Conservation (phyloP, 2,888 invertebrate species). For the Drymonia ruficornis region DNA sequence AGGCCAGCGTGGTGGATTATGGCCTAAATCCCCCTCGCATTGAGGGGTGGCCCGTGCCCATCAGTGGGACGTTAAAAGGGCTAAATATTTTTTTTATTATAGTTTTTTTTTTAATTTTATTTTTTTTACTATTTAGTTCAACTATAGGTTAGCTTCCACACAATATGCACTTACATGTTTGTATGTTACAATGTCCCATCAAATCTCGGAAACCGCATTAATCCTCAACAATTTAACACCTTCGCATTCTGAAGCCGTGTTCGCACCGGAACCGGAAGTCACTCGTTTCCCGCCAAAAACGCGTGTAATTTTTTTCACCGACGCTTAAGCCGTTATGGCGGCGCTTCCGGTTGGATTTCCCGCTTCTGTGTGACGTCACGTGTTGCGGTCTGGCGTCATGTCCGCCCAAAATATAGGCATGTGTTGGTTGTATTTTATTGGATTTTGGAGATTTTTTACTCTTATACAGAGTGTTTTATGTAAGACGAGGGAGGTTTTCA, state of each 20-base stretch:
- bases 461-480: too few relatives aligned
- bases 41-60: too few relatives aligned
- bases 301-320: conserved; percentile 74
- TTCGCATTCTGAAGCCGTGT: conserved; percentile 32
- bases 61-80: too few relatives aligned
- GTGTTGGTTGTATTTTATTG: conserved; percentile 10
- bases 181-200: neutral
- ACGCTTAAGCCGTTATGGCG: conserved; percentile 74
- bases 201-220: conserved; percentile 18
- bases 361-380: conserved; percentile 56
- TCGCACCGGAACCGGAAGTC: conserved; percentile 63
- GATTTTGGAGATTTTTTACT: neutral
- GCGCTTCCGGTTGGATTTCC: conserved; percentile 68
- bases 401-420: conserved; percentile 36
- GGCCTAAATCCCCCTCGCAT: too few relatives aligned
- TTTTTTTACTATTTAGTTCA: too few relatives aligned
- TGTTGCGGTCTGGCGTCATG: conserved; percentile 46
- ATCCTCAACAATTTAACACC: conserved; percentile 45
- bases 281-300: conserved; percentile 75
- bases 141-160: too few relatives aligned
- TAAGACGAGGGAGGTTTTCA: too few relatives aligned
- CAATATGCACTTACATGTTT: too few relatives aligned
- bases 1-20: too few relatives aligned
- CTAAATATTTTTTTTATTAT: too few relatives aligned
- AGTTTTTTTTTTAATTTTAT: too few relatives aligned